Evolutionary conservation across 2,888 invertebrate genomes (phyloP).

Genomic region (Helleia helle): DNA sequence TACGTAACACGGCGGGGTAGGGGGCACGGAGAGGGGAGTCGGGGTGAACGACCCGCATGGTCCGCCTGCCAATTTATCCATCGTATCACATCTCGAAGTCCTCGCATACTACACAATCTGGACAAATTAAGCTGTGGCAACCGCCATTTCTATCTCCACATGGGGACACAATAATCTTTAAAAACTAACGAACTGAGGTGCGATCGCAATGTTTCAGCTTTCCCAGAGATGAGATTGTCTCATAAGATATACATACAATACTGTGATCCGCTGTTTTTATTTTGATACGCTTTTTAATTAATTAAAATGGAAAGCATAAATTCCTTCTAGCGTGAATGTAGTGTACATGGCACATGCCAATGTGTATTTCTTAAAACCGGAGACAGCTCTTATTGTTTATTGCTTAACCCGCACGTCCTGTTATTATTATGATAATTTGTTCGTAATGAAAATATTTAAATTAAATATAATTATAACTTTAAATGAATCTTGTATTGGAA

Average conservation of each 20-base stretch:
- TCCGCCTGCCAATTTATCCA: conserved; percentile 66
- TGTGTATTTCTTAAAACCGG: conserved; percentile 3
- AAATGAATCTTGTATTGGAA: too few relatives aligned
- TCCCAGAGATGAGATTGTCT: too few relatives aligned
- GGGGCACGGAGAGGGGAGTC: conserved; percentile 31
- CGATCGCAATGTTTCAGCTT: too few relatives aligned
- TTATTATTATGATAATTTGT: not conserved
- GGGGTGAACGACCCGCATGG: conserved; percentile 64
- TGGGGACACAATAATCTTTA: too few relatives aligned
- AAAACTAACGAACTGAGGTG: too few relatives aligned
- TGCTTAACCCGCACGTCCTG: conserved; percentile 2
- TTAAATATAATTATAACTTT: too few relatives aligned
- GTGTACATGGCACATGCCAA: not conserved
- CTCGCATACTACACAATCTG: conserved; percentile 29
- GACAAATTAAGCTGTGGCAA: not conserved
- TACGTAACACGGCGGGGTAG: conserved; percentile 42
- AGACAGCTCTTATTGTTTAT: not conserved
- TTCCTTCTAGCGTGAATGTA: conserved; percentile 1
- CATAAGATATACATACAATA: too few relatives aligned
- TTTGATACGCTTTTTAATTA: conserved; percentile 4
- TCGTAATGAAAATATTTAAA: too few relatives aligned
- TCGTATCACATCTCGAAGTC: conserved; percentile 63
- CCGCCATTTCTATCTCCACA: too few relatives aligned
- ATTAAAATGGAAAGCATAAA: conserved; percentile 1
- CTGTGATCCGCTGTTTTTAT: too few relatives aligned